phyloP scores from a whole-genome alignment of 1,140 invertebrate species.

The Solenopsis invicta region DNA sequence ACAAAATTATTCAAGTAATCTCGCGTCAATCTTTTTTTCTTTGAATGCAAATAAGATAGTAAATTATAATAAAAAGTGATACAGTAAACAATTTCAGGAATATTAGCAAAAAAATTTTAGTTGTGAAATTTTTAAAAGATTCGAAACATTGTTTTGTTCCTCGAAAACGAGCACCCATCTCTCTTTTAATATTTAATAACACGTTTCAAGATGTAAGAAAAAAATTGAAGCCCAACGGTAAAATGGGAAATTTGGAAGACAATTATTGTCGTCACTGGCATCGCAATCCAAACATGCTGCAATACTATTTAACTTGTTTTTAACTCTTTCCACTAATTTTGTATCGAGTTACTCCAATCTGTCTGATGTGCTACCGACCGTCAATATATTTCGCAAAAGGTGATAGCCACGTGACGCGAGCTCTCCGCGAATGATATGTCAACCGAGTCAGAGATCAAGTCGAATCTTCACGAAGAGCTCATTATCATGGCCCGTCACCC shows the following conservation, averaged over 20 bases:
- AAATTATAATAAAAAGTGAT: background rate
- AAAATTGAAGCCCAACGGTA: background rate
- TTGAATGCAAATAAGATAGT: background rate
- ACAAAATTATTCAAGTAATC: background rate
- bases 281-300: background rate
- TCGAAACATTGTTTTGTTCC: background rate
- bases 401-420: background rate
- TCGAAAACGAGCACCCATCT: background rate
- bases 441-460: slow-evolving; percentile 37
- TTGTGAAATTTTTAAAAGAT: too few species aligned
- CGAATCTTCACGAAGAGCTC: slow-evolving; percentile 38
- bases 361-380: background rate
- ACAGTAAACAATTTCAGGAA: background rate
- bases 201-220: background rate
- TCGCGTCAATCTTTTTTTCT: background rate
- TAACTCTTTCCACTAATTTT: background rate
- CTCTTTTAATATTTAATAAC: background rate
- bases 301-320: background rate
- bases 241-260: background rate
- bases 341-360: background rate
- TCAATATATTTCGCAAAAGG: slow-evolving; percentile 4
- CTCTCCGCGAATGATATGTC: slow-evolving; percentile 1
- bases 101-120: background rate
- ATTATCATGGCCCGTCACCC: slow-evolving; percentile 52
- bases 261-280: background rate